These are phyloP conservation scores for Ambastaia sidthimunki DNA, from an alignment of 2,797 vertebrate genomes.

Conservation along the genomic window DNA sequence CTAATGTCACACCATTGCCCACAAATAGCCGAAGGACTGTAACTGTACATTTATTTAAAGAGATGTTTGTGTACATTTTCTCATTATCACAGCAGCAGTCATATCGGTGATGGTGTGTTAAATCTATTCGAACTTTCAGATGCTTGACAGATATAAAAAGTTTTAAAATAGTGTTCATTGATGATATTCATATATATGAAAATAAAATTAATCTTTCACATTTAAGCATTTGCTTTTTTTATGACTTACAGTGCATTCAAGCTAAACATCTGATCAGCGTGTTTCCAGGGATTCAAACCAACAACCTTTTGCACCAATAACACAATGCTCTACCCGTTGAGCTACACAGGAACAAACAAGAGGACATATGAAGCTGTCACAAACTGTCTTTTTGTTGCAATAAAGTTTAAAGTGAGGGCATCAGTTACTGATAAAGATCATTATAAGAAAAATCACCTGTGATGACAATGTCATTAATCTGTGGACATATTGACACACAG, in stretches of 20 bases:
- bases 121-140: neutral
- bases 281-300: too few species aligned
- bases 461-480: constrained; percentile 24
- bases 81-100: neutral
- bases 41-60: neutral
- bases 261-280: too few species aligned
- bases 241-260: too few species aligned
- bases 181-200: too few species aligned
- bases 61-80: neutral
- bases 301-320: too few species aligned
- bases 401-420: constrained; percentile 5
- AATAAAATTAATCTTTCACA: too few species aligned
- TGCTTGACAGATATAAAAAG: neutral
- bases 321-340: too few species aligned
- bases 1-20: neutral
- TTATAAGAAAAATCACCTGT: neutral
- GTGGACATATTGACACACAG: constrained; percentile 19
- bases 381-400: neutral
- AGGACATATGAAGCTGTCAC: too few species aligned
- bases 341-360: too few species aligned
- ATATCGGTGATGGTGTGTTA: neutral
- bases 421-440: constrained; percentile 4
- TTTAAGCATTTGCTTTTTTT: too few species aligned
- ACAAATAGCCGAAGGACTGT: neutral
- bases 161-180: neutral